Evolutionary conservation across 1,140 invertebrate species (phyloP).

Genomic region (Cylas formicarius): DNA sequence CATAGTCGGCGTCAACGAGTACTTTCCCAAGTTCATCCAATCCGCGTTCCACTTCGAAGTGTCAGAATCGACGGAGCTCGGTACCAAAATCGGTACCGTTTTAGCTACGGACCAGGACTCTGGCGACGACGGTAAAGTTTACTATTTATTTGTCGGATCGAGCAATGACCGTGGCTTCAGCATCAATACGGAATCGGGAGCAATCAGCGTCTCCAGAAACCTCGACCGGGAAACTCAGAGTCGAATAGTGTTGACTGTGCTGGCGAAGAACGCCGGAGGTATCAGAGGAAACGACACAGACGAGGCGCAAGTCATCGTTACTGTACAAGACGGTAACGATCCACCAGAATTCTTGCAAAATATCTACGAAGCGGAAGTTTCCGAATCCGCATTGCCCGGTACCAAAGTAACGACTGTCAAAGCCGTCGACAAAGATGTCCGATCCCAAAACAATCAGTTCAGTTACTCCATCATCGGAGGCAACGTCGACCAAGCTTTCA

Average conservation of each 20-base stretch:
- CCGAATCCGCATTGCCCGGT: slow-evolving; percentile 67
- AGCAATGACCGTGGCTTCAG: slow-evolving; percentile 88
- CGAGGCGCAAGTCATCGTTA: slow-evolving; percentile 87
- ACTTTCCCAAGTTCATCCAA: slow-evolving; percentile 83
- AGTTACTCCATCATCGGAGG: slow-evolving; percentile 83
- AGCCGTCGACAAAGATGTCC: slow-evolving; percentile 85
- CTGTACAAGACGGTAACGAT: slow-evolving; percentile 92
- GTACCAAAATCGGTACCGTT: slow-evolving; percentile 77
- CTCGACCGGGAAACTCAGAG: slow-evolving; percentile 89
- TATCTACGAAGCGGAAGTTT: slow-evolving; percentile 67
- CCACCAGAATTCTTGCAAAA: slow-evolving; percentile 81
- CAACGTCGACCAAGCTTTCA: slow-evolving; percentile 75
- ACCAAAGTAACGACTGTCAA: slow-evolving; percentile 70
- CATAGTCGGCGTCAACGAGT: slow-evolving; percentile 88
- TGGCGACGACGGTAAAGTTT: slow-evolving; percentile 86
- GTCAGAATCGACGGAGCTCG: slow-evolving; percentile 84
- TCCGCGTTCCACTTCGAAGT: slow-evolving; percentile 90
- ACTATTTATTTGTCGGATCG: slow-evolving; percentile 86
- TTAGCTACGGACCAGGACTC: slow-evolving; percentile 86
- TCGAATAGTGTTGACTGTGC: slow-evolving; percentile 78
- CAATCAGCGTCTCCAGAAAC: slow-evolving; percentile 72
- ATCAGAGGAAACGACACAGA: slow-evolving; percentile 92
- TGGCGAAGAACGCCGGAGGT: slow-evolving; percentile 90
- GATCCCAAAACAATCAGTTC: slow-evolving; percentile 86
- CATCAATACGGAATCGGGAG: slow-evolving; percentile 77